These are phyloP conservation scores for Girardia tigrina DNA, from an alignment of 2,888 invertebrate genomes.

Conservation along the genomic window DNA sequence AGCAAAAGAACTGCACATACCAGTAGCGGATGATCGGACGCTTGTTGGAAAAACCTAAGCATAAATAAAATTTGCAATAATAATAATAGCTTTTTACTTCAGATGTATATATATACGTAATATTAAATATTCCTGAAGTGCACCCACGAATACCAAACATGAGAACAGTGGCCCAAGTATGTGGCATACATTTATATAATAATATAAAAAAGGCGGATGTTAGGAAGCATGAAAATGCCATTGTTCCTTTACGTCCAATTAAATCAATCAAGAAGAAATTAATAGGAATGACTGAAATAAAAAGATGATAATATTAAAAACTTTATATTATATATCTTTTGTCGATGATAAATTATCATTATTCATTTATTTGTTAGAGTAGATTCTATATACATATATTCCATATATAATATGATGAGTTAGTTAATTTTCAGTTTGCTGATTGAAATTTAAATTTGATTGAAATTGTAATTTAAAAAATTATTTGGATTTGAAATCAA, in stretches of 20 bases:
- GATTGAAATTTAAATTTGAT: too few species aligned
- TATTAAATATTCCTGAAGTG: slow-evolving; percentile 44
- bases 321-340: too few species aligned
- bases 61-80: neutral
- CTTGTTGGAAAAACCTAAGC: slow-evolving; percentile 37
- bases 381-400: too few species aligned
- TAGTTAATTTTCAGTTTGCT: too few species aligned
- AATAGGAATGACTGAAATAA: slow-evolving; percentile 44
- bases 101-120: slow-evolving; percentile 47
- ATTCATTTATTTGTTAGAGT: too few species aligned
- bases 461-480: too few species aligned
- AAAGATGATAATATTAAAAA: neutral
- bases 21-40: slow-evolving; percentile 36
- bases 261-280: slow-evolving; percentile 45
- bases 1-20: slow-evolving; percentile 37
- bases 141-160: slow-evolving; percentile 45
- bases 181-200: slow-evolving; percentile 40
- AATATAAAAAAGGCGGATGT: slow-evolving; percentile 42
- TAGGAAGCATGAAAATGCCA: slow-evolving; percentile 41
- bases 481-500: too few species aligned
- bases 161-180: slow-evolving; percentile 42
- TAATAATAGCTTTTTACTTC: slow-evolving; percentile 41
- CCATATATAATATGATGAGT: too few species aligned
- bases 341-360: too few species aligned
- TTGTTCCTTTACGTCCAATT: slow-evolving; percentile 43